A percentile compares a stretch with the other conserved stretches of the same genome.
phyloP scores from a whole-genome alignment of 2,113 vertebrate genomes.

The Hydrochoerus hydrochaeris region DNA sequence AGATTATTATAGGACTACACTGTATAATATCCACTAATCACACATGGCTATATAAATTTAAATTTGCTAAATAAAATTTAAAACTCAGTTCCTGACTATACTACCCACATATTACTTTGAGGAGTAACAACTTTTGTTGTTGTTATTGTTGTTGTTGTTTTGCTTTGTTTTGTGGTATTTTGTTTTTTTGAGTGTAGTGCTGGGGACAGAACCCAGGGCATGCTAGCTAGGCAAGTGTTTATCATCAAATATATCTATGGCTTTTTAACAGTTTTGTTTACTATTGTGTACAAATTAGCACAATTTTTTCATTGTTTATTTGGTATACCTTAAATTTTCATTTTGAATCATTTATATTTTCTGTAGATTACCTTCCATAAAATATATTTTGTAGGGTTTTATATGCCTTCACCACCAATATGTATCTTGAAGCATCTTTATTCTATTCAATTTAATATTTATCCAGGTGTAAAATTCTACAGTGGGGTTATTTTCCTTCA shows the following conservation, averaged over 20 bases:
- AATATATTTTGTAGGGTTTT: background rate
- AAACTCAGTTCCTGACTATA: background rate
- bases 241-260: background rate
- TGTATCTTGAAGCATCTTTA: background rate
- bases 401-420: background rate
- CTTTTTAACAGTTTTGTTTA: background rate
- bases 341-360: background rate
- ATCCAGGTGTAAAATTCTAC: slow-evolving; percentile 11
- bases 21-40: background rate
- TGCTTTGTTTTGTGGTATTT: background rate
- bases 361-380: background rate
- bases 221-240: background rate
- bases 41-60: background rate
- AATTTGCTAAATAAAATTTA: background rate
- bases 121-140: too few species aligned
- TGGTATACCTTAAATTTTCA: background rate
- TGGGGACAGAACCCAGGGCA: background rate
- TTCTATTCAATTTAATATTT: background rate
- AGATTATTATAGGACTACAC: background rate
- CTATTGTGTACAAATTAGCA: background rate
- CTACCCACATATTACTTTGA: background rate
- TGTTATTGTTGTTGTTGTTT: background rate
- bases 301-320: background rate
- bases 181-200: too few species aligned
- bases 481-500: background rate